Evolutionary conservation across 2,113 vertebrate genomes (phyloP).

Genomic region (Colossoma macropomum): DNA sequence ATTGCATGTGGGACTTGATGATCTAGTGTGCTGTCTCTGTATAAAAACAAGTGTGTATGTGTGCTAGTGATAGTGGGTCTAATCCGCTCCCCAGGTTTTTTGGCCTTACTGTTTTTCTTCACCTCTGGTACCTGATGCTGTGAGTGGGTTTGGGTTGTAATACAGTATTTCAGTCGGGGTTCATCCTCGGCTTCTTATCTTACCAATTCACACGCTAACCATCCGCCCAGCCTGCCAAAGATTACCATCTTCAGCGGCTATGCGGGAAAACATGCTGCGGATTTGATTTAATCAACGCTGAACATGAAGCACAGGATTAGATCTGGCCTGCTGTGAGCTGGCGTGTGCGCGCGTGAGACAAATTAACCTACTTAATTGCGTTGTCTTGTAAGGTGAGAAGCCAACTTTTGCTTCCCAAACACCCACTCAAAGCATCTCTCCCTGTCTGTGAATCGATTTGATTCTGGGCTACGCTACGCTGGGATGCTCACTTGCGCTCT

Average conservation of each 20-base stretch:
- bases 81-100: neutral
- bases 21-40: neutral
- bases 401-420: conserved; percentile 4
- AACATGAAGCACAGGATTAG: conserved; percentile 22
- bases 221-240: neutral
- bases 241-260: conserved; percentile 27
- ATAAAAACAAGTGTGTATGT: neutral
- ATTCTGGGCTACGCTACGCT: neutral
- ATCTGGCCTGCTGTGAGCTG: conserved; percentile 17
- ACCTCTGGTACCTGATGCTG: neutral
- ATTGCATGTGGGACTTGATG: too few species aligned
- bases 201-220: conserved; percentile 2
- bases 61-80: neutral
- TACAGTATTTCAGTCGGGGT: neutral
- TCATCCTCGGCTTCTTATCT: conserved; percentile 30
- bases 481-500: neutral
- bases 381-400: conserved; percentile 30
- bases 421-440: neutral
- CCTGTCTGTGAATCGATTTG: neutral
- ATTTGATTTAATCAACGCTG: conserved; percentile 42
- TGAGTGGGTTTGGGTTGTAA: neutral
- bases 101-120: neutral
- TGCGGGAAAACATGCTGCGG: conserved; percentile 25
- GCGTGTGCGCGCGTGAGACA: neutral
- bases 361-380: conserved; percentile 38